Evolutionary conservation across 2,797 vertebrate genomes (phyloP).

Genomic region (Oreortyx pictus): DNA sequence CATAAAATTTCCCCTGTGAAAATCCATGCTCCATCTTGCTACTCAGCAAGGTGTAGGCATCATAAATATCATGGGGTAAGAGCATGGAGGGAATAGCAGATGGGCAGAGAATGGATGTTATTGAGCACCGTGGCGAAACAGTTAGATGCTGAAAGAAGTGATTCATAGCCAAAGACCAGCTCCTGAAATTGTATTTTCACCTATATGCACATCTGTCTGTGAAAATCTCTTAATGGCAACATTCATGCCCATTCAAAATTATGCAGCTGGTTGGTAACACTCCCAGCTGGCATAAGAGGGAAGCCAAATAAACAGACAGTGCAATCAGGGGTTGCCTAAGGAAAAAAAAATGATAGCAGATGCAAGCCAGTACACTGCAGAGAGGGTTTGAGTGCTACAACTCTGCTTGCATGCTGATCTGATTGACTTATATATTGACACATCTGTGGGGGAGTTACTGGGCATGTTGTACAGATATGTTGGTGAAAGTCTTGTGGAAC

Average conservation of each 20-base stretch:
- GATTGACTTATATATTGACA: not conserved
- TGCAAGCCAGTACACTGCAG: not conserved
- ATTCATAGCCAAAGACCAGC: not conserved
- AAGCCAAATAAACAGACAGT: not conserved
- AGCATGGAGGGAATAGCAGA: constrained; percentile 7
- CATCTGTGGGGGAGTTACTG: not conserved
- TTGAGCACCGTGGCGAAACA: not conserved
- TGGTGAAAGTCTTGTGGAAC: not conserved
- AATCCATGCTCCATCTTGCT: not conserved
- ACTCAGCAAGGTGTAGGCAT: not conserved
- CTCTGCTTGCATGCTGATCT: not conserved
- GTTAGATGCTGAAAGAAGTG: not conserved
- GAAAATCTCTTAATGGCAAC: not conserved
- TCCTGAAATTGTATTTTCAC: not conserved
- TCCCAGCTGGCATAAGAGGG: not conserved
- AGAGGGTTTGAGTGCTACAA: not conserved
- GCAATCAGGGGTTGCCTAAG: not conserved
- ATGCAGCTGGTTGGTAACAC: constrained; percentile 20
- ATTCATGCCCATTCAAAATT: not conserved
- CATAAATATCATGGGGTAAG: not conserved
- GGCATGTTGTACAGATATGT: not conserved
- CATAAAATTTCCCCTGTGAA: not conserved
- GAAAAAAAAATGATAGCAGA: not conserved
- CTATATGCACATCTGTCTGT: not conserved
- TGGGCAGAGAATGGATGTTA: not conserved